A percentile compares a stretch with the other conserved stretches of the same genome.
Evolutionary conservation across 2,113 vertebrate species (phyloP).

Genomic region (Dinomys branickii): DNA sequence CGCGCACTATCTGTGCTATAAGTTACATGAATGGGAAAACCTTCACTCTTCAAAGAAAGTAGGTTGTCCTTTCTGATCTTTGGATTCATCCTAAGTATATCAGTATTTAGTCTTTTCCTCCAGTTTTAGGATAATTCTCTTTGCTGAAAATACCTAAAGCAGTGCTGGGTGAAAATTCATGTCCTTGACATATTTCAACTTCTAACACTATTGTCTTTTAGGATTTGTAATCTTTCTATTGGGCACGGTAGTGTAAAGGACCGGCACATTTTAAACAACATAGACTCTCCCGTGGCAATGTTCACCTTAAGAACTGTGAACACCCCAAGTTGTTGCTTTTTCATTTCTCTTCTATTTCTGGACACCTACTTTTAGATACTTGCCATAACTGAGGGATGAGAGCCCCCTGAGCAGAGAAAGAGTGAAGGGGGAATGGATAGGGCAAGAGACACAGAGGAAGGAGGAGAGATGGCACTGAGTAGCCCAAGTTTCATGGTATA

Average conservation of each 20-base stretch:
- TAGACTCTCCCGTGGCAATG: background rate
- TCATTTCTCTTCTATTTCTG: background rate
- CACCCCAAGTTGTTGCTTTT: background rate
- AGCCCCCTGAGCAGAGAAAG: background rate
- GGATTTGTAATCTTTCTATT: background rate
- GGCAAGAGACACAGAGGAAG: background rate
- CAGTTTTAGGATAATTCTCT: conserved; percentile 24
- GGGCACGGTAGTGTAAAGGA: background rate
- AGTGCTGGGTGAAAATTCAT: background rate
- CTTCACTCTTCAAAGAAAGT: background rate
- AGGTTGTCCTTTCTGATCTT: conserved; percentile 26
- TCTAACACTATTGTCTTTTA: conserved; percentile 24
- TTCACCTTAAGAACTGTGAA: background rate
- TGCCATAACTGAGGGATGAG: background rate
- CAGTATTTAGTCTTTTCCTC: background rate
- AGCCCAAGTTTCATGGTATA: background rate
- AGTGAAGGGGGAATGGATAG: background rate
- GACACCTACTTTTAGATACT: background rate
- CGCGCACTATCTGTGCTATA: background rate
- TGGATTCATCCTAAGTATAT: background rate
- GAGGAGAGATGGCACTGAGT: fast-evolving
- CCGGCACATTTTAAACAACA: background rate
- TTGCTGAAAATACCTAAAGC: background rate
- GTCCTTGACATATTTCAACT: background rate
- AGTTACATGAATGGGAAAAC: conserved; percentile 25